Conservation (phyloP, 2,888 invertebrate species). For the Amblyteles armatorius region DNA sequence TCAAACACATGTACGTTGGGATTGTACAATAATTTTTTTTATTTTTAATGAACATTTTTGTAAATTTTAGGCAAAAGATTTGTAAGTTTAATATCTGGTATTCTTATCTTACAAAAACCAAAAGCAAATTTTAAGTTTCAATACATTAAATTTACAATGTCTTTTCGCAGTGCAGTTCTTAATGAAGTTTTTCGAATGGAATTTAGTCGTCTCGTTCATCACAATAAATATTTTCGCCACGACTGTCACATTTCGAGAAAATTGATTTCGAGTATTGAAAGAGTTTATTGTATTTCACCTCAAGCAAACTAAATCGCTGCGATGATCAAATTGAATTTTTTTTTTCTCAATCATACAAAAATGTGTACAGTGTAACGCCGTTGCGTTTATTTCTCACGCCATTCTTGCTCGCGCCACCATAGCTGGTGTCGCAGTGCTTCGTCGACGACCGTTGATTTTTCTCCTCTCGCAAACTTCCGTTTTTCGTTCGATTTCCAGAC, state of each 20-base stretch:
- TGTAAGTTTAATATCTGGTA: too few species aligned
- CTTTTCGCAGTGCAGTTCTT: too few species aligned
- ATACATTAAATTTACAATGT: too few species aligned
- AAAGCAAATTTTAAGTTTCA: too few species aligned
- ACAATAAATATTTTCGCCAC: not conserved
- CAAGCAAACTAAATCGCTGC: not conserved
- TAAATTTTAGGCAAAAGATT: too few species aligned
- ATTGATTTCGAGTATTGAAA: not conserved
- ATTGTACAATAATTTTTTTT: too few species aligned
- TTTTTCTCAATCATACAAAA: not conserved
- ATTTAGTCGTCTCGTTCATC: not conserved
- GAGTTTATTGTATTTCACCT: not conserved
- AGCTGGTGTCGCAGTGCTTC: not conserved
- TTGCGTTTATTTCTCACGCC: not conserved
- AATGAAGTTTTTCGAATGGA: not conserved
- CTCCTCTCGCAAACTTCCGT: constrained; percentile 3
- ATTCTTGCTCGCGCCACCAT: constrained; percentile 19
- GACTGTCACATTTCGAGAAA: not conserved
- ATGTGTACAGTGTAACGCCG: not conserved
- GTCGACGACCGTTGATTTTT: not conserved
- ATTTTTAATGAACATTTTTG: too few species aligned
- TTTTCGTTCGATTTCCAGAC: constrained; percentile 62
- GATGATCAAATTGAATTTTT: not conserved
- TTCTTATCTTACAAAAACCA: too few species aligned
- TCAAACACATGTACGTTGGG: too few species aligned